Evolutionary conservation across 2,797 vertebrate genomes (phyloP).

Genomic region (Pantherophis alleghaniensis): DNA sequence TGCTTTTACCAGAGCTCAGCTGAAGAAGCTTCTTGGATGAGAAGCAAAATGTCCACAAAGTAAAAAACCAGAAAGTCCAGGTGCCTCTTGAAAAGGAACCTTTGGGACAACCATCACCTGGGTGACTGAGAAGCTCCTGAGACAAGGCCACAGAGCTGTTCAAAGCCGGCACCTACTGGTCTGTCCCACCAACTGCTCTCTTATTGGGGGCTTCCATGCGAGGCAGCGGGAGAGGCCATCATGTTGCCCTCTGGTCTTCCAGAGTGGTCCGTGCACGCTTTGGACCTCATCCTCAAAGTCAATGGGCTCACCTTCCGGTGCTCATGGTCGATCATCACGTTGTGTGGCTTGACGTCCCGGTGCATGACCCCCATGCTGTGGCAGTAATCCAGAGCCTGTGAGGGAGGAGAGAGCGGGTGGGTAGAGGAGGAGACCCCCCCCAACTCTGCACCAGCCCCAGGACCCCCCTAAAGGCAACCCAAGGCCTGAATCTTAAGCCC

Average conservation of each 20-base stretch:
- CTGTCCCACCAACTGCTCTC: neutral
- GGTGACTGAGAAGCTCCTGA: too few relatives aligned
- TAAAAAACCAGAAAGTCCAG: too few relatives aligned
- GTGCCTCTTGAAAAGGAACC: too few relatives aligned
- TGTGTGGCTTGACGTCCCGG: slow-evolving; percentile 76
- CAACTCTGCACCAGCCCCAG: neutral
- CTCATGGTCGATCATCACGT: slow-evolving; percentile 77
- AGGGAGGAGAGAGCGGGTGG: neutral
- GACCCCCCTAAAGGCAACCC: neutral
- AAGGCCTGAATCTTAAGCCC: too few relatives aligned
- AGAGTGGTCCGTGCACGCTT: fast-evolving
- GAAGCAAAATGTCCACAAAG: too few relatives aligned
- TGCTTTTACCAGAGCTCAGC: too few relatives aligned
- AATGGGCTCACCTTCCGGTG: slow-evolving; percentile 68
- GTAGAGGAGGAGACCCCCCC: neutral
- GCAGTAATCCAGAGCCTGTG: slow-evolving; percentile 48
- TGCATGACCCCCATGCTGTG: slow-evolving; percentile 80
- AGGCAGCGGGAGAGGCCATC: neutral
- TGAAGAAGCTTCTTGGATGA: too few relatives aligned
- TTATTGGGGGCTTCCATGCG: neutral
- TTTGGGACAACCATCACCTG: too few relatives aligned
- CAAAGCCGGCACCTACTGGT: neutral
- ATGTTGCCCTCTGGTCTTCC: neutral
- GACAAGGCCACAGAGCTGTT: neutral
- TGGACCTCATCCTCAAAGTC: fast-evolving